Base-by-base conservation (phyloP, 2,113 vertebrate species). In the Chloebia gouldiae region DNA sequence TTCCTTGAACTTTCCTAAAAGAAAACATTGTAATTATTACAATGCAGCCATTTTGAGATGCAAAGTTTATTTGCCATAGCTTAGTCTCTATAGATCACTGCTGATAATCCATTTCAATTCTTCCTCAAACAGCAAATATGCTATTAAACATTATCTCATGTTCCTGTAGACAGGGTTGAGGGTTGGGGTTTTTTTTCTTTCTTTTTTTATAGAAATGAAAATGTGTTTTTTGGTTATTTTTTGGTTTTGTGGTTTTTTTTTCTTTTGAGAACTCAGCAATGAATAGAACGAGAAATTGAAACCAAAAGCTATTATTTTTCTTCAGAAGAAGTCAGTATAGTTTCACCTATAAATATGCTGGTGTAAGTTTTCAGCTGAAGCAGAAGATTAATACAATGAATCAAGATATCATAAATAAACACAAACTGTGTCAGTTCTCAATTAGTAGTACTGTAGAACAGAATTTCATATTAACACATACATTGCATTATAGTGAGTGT, bases 1-100 rank as follows among this genome's bases (percentile, higher is more conserved):
- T 98, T 99, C 99, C 91, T 98, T 98, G 97, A 99, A 99, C 93
- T 98, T 99, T 91, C 99, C 99, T 99, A 97, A 81, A 98, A 96
- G 22, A 92, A 92, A 96, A 69, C 13, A 89, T 75, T 75, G 8
- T 23, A 12, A 56, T 59, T 93, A 86, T 93, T 91, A 84, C 81
- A 92, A 88, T n/a, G 35, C 7, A 92, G 40, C 25, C 49, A 91
- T 57, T 95, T 51, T 63, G 63, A 93, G 77, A 84, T 5, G 10
- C 3, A 21, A 83, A 30, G 23, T 57, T 95, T 70, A 18, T 73
- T 59, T 76, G 49, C 12, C 18, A 56, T 20, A 78, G 60, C 22
- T 94, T 78, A 81, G 35, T 37, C 21, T 81, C 49, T 85, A 72
- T 7, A 65, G 49, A 60, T 45, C 57, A 51, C 15, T 72, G 73